These are phyloP conservation scores for Orycteropus afer DNA, from an alignment of 2,113 vertebrate genomes.

Conservation along the genomic window DNA sequence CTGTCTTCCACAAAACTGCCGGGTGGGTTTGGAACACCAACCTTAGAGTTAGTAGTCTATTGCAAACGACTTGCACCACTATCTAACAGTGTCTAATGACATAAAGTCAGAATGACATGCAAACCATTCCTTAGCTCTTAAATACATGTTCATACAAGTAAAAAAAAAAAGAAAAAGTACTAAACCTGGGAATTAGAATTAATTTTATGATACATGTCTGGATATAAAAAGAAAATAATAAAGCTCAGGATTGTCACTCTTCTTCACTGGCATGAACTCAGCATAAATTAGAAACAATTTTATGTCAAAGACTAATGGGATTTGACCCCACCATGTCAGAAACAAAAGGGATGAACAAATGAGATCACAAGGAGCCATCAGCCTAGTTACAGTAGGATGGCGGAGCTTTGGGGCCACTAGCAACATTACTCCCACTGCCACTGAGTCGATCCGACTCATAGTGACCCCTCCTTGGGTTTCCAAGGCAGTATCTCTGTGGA, in stretches of 20 bases:
- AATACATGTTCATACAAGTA: not conserved
- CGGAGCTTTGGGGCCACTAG: not conserved
- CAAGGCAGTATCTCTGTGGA: no score
- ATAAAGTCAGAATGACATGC: not conserved
- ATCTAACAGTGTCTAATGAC: not conserved
- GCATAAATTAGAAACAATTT: not conserved
- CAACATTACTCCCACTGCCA: not conserved
- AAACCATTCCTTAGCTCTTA: not conserved
- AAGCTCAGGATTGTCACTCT: not conserved
- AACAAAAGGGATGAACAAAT: not conserved
- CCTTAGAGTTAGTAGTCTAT: not conserved
- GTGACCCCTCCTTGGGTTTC: no score
- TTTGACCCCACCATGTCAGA: not conserved
- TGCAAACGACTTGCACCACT: not conserved
- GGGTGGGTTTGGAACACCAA: not conserved
- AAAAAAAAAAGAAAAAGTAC: not conserved
- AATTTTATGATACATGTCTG: not conserved
- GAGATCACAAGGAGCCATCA: not conserved
- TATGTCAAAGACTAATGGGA: not conserved
- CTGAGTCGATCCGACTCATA: no score
- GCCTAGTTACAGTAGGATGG: not conserved
- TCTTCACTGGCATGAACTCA: not conserved
- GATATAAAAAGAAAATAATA: conserved; percentile 47
- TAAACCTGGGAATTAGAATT: not conserved
- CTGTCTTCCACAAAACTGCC: not conserved